phyloP scores from a whole-genome alignment of 2,888 invertebrate genomes.

The Caenorhabditis panamensis region DNA sequence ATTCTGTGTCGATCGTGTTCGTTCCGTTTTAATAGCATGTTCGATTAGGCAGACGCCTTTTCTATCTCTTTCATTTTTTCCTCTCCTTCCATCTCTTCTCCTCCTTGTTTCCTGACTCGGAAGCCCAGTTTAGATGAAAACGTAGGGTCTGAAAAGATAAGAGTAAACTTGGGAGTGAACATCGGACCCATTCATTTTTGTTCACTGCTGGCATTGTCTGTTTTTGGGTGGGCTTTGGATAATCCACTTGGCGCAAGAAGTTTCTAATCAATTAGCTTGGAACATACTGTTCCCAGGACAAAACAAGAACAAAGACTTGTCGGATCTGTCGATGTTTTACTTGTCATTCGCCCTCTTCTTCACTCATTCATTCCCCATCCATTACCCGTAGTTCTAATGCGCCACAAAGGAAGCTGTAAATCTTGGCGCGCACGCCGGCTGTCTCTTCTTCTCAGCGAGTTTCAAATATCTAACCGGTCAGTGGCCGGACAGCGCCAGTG shows the following conservation, averaged over 20 bases:
- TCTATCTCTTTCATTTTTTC: background rate
- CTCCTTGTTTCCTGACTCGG: background rate
- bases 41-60: constrained; percentile 39
- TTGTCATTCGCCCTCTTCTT: background rate
- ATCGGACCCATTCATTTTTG: constrained; percentile 18
- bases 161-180: too few relatives aligned
- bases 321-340: background rate
- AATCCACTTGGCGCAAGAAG: constrained; percentile 47
- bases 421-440: constrained; percentile 44
- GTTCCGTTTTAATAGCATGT: constrained; percentile 37
- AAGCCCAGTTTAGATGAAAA: background rate
- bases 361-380: constrained; percentile 20
- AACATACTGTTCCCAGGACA: too few relatives aligned
- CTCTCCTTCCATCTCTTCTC: too few relatives aligned
- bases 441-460: constrained; percentile 19
- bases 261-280: constrained; percentile 40
- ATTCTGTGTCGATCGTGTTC: constrained; percentile 27
- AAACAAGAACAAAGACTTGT: constrained; percentile 4
- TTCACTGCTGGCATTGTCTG: constrained; percentile 23
- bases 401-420: constrained; percentile 52
- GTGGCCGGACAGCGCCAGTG: constrained; percentile 14
- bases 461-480: constrained; percentile 52
- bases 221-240: constrained; percentile 14
- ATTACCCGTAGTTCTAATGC: constrained; percentile 17
- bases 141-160: background rate